Evolutionary conservation across 2,888 invertebrate species (phyloP).

Genomic region (Noctua janthina): DNA sequence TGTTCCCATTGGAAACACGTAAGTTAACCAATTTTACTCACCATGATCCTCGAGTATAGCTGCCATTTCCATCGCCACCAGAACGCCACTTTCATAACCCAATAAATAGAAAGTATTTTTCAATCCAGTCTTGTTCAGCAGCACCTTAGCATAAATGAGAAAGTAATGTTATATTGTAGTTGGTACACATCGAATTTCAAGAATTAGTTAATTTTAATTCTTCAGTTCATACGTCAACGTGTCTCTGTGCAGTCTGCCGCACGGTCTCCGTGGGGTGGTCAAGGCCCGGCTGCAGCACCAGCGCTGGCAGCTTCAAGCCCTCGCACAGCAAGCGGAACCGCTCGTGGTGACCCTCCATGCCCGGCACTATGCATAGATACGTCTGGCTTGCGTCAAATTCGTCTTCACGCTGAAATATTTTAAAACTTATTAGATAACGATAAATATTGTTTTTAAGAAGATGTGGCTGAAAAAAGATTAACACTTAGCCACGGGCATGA

Average conservation of each 20-base stretch:
- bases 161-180: neutral
- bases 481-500: too few relatives aligned
- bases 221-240: constrained; percentile 66
- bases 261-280: constrained; percentile 71
- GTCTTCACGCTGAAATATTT: neutral
- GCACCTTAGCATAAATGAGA: constrained; percentile 30
- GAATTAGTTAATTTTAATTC: neutral
- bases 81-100: constrained; percentile 78
- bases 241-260: constrained; percentile 71
- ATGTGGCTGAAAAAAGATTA: too few relatives aligned
- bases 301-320: constrained; percentile 71
- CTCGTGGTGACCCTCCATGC: constrained; percentile 76
- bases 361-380: constrained; percentile 76
- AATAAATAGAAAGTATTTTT: constrained; percentile 75
- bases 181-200: neutral
- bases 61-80: constrained; percentile 78
- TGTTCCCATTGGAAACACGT: neutral
- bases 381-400: constrained; percentile 65
- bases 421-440: neutral
- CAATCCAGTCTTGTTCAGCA: constrained; percentile 53
- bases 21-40: constrained; percentile 49
- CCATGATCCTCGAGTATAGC: constrained; percentile 77
- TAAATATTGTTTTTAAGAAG: neutral
- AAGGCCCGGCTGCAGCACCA: constrained; percentile 78
- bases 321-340: constrained; percentile 65